A percentile compares a stretch with the other conserved stretches of the same genome.
Evolutionary conservation across 2,888 invertebrate species (phyloP).

Genomic region (Leucophenga montana): DNA sequence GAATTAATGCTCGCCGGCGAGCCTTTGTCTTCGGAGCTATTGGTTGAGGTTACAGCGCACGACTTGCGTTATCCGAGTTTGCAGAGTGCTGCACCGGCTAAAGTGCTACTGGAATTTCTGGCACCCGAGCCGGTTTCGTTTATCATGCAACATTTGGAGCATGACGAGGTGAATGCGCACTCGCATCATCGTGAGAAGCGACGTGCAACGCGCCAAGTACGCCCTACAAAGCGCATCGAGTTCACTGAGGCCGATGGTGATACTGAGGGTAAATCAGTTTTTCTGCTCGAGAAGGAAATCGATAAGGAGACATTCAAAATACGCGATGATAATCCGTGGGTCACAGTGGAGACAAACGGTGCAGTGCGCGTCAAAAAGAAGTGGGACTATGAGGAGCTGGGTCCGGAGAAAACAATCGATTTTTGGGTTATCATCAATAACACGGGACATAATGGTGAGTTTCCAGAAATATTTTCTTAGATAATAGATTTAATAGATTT

Average conservation of each 20-base stretch:
- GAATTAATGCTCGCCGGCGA: conserved; percentile 88
- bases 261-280: conserved; percentile 89
- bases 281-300: conserved; percentile 92
- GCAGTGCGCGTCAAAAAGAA: conserved; percentile 94
- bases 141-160: conserved; percentile 76
- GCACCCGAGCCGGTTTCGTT: conserved; percentile 76
- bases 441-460: conserved; percentile 89
- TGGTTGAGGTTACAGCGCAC: conserved; percentile 86
- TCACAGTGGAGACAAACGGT: conserved; percentile 92
- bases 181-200: conserved; percentile 82
- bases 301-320: conserved; percentile 94
- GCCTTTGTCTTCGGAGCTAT: conserved; percentile 78
- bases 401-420: conserved; percentile 95
- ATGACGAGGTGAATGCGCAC: conserved; percentile 73
- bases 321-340: conserved; percentile 94
- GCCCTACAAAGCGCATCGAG: conserved; percentile 94
- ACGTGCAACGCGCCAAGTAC: conserved; percentile 89
- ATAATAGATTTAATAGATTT: no score
- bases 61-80: conserved; percentile 85
- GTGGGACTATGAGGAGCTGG: conserved; percentile 96
- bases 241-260: conserved; percentile 94
- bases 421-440: conserved; percentile 97
- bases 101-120: conserved; percentile 84
- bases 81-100: conserved; percentile 81
- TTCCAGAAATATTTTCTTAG: no score